phyloP scores from a whole-genome alignment of 2,113 vertebrate genomes.

The Eleginops maclovinus region DNA sequence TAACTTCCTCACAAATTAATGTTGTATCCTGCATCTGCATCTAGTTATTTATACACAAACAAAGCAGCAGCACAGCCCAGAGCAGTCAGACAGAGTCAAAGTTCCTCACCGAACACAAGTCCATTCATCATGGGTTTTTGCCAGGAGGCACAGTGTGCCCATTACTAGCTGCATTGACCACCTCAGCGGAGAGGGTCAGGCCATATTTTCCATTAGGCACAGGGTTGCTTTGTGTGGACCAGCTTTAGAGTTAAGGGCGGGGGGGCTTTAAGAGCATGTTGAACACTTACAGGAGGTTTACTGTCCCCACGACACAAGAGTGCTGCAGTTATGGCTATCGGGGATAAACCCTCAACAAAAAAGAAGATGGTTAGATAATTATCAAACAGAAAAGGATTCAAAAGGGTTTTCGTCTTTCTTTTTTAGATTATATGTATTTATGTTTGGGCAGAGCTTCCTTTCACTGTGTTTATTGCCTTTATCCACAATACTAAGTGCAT shows the following conservation, averaged over 20 bases:
- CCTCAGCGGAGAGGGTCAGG: constrained; percentile 65
- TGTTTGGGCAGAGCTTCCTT: constrained; percentile 11
- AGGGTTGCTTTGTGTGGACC: constrained; percentile 56
- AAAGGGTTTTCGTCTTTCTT: constrained; percentile 8
- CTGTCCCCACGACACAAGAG: constrained; percentile 64
- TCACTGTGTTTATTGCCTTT: neutral
- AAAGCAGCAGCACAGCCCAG: constrained; percentile 38
- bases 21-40: neutral
- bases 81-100: constrained; percentile 44
- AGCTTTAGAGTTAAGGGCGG: constrained; percentile 26
- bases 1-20: constrained; percentile 19
- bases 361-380: constrained; percentile 34
- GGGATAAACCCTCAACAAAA: constrained; percentile 35
- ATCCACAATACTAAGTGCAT: neutral
- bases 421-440: constrained; percentile 11
- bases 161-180: constrained; percentile 79
- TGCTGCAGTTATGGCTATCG: constrained; percentile 47
- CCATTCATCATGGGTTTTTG: constrained; percentile 78
- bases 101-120: constrained; percentile 56
- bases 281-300: constrained; percentile 49
- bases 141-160: constrained; percentile 67
- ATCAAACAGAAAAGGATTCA: constrained; percentile 30
- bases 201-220: constrained; percentile 80
- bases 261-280: constrained; percentile 68
- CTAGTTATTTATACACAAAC: neutral